Evolutionary conservation across 2,113 vertebrate species (phyloP).

Genomic region (Cinclus cinclus): DNA sequence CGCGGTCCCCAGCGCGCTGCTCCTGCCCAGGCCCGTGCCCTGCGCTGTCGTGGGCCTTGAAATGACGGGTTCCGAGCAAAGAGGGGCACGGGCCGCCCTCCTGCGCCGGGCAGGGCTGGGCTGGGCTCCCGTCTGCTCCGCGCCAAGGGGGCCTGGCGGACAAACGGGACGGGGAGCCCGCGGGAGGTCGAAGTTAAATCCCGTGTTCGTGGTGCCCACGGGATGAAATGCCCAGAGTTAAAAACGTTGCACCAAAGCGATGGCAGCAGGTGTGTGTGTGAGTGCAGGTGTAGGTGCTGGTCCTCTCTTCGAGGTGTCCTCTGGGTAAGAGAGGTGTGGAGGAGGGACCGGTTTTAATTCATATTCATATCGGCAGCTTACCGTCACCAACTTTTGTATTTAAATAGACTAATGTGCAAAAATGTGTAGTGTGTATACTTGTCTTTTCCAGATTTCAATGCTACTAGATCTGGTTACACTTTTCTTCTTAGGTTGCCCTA

Average conservation of each 20-base stretch:
- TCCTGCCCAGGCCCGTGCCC: background rate
- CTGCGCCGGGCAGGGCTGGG: background rate
- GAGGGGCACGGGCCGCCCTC: background rate
- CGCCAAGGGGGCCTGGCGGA: background rate
- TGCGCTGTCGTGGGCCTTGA: background rate
- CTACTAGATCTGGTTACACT: accelerated
- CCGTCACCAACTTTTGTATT: background rate
- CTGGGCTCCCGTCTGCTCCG: background rate
- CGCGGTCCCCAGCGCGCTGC: background rate
- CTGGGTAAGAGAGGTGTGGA: accelerated
- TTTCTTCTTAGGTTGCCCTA: accelerated
- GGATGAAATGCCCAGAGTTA: no score
- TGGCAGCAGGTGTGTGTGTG: no score
- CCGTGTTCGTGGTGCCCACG: accelerated
- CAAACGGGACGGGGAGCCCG: background rate
- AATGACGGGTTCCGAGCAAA: accelerated
- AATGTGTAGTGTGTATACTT: accelerated
- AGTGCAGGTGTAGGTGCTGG: no score
- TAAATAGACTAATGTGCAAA: background rate
- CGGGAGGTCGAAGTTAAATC: no score
- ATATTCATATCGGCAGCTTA: accelerated
- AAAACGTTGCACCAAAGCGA: accelerated
- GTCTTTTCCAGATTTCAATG: background rate
- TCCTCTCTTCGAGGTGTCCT: accelerated
- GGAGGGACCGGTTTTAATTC: background rate